Evolutionary conservation across 2,113 vertebrate species (phyloP).

Genomic region (Thinocorus orbignyianus): DNA sequence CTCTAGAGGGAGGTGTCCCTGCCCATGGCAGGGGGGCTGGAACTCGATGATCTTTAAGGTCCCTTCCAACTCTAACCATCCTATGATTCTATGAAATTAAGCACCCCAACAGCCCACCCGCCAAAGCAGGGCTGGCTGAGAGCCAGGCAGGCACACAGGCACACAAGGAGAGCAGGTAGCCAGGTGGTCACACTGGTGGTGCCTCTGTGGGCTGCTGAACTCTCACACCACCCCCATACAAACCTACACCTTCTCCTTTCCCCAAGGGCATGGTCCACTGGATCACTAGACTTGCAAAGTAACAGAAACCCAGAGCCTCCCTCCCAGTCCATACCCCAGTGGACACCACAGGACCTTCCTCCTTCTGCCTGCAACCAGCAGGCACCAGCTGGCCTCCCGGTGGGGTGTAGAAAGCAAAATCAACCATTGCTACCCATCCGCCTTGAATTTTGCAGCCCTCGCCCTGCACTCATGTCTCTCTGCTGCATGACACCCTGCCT

Average conservation of each 20-base stretch:
- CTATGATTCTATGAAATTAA: too few species aligned
- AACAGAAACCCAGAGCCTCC: not conserved
- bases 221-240: not conserved
- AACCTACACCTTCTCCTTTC: not conserved
- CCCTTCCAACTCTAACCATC: too few species aligned
- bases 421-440: rapidly evolving
- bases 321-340: not conserved
- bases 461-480: rapidly evolving
- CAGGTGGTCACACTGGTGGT: rapidly evolving
- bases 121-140: not conserved
- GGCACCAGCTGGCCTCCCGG: not conserved
- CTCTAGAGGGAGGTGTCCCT: too few species aligned
- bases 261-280: rapidly evolving
- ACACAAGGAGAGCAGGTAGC: rapidly evolving
- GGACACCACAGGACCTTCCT: not conserved
- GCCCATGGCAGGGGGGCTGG: too few species aligned
- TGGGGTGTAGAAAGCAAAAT: not conserved
- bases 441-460: rapidly evolving
- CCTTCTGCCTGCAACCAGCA: not conserved
- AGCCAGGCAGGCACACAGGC: not conserved
- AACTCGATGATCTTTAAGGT: too few species aligned
- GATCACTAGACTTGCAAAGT: not conserved
- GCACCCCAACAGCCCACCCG: not conserved
- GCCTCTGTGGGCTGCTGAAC: not conserved
- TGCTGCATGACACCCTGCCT: rapidly evolving